phyloP scores from a whole-genome alignment of 2,113 vertebrate genomes.

The Gobiocypris rarus region DNA sequence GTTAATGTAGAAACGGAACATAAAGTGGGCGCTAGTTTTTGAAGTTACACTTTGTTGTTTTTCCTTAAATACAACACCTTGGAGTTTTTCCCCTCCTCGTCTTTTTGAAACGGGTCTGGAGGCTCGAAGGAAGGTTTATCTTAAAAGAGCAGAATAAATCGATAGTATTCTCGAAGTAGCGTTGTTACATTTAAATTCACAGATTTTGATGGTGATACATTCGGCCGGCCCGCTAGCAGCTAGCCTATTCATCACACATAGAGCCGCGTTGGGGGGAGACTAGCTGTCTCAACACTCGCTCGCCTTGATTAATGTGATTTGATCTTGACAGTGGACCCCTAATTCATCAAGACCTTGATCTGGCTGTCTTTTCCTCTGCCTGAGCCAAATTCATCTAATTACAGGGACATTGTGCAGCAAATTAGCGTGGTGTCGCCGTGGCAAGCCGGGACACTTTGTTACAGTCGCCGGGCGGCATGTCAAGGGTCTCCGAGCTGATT shows the following conservation, averaged over 20 bases:
- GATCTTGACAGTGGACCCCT: slow-evolving; percentile 82
- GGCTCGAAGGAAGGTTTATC: slow-evolving; percentile 62
- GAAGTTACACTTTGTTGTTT: slow-evolving; percentile 55
- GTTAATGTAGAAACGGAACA: slow-evolving; percentile 23
- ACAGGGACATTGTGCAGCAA: slow-evolving; percentile 80
- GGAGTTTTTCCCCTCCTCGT: slow-evolving; percentile 19
- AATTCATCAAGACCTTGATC: slow-evolving; percentile 86
- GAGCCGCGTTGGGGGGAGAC: slow-evolving; percentile 61
- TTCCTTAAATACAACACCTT: slow-evolving; percentile 25
- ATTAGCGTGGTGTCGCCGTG: slow-evolving; percentile 81
- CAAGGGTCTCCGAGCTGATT: slow-evolving; percentile 78
- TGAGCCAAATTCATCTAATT: slow-evolving; percentile 89
- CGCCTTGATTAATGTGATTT: slow-evolving; percentile 86
- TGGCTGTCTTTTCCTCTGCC: slow-evolving; percentile 77
- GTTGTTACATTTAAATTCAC: slow-evolving; percentile 77
- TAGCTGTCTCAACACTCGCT: slow-evolving; percentile 73
- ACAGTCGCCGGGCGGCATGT: slow-evolving; percentile 72
- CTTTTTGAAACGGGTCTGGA: slow-evolving; percentile 36
- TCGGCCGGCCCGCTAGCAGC: slow-evolving; percentile 68
- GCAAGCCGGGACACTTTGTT: slow-evolving; percentile 76
- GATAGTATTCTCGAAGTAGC: slow-evolving; percentile 72
- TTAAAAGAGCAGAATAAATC: slow-evolving; percentile 66
- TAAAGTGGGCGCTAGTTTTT: slow-evolving; percentile 54
- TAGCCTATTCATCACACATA: slow-evolving; percentile 77
- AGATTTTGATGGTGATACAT: slow-evolving; percentile 79